phyloP scores from a whole-genome alignment of 2,113 vertebrate species.

The Struthio camelus region DNA sequence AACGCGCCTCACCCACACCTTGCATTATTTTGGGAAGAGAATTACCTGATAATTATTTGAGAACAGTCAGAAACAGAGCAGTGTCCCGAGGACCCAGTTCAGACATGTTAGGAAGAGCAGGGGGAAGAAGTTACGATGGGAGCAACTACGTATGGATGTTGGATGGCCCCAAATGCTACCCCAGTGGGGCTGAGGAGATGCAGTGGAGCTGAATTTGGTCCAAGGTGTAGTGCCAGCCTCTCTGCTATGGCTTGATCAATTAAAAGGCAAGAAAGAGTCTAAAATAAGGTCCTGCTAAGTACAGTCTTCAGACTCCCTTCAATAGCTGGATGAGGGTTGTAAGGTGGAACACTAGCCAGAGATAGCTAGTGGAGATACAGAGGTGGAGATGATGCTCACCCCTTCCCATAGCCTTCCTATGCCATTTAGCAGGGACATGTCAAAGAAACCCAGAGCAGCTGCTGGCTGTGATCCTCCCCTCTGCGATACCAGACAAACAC shows the following conservation, averaged over 20 bases:
- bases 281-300: neutral
- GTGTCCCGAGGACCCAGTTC: slow-evolving; percentile 25
- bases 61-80: slow-evolving; percentile 30
- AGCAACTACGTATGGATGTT: neutral
- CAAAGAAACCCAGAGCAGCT: neutral
- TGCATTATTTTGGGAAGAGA: slow-evolving; percentile 47
- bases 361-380: fast-evolving
- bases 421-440: neutral
- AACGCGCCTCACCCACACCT: slow-evolving; percentile 8
- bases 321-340: neutral
- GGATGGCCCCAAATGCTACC: neutral
- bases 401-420: neutral
- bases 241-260: neutral
- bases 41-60: slow-evolving; percentile 38
- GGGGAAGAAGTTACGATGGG: neutral
- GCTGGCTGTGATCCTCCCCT: neutral
- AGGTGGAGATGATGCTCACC: neutral
- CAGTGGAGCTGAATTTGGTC: neutral
- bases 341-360: neutral
- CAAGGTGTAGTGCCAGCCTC: neutral
- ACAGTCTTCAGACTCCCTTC: neutral
- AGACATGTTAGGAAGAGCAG: neutral
- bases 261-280: neutral
- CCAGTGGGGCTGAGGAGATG: neutral
- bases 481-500: neutral